phyloP scores from a whole-genome alignment of 2,113 vertebrate genomes.

The Pomatostomus ruficeps region DNA sequence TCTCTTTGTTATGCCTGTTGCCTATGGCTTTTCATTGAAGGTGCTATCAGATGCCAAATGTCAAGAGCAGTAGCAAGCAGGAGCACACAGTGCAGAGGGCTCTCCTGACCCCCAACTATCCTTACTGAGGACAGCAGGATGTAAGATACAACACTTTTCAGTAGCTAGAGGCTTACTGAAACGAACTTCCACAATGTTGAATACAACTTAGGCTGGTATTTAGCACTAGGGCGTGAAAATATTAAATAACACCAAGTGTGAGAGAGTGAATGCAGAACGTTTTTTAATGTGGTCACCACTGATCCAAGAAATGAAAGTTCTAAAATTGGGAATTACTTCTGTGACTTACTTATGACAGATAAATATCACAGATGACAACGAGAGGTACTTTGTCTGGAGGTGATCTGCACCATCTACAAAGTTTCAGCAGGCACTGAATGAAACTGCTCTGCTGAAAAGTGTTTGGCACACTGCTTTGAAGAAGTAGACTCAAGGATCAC shows the following conservation, averaged over 20 bases:
- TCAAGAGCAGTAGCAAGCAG: neutral
- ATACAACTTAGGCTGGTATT: neutral
- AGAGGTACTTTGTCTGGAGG: conserved; percentile 46
- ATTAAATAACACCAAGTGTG: neutral
- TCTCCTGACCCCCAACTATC: neutral
- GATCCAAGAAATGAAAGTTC: conserved; percentile 37
- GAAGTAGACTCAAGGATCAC: conserved; percentile 53
- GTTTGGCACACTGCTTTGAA: conserved; percentile 56
- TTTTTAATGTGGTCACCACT: neutral
- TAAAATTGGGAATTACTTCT: conserved; percentile 22
- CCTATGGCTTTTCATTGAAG: conserved; percentile 7
- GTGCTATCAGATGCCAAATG: conserved; percentile 7
- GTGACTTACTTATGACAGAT: conserved; percentile 45
- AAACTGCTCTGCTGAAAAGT: conserved; percentile 30
- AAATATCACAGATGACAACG: conserved; percentile 26
- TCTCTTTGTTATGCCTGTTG: conserved; percentile 1
- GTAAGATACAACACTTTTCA: neutral
- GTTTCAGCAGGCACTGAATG: conserved; percentile 21
- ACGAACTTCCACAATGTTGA: neutral
- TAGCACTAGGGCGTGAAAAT: neutral
- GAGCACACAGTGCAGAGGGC: neutral
- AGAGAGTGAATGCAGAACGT: neutral
- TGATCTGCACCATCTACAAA: conserved; percentile 47
- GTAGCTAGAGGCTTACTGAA: conserved; percentile 6
- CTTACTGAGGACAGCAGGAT: neutral